A percentile compares a stretch with the other conserved stretches of the same genome.
Evolutionary conservation across 2,888 invertebrate genomes (phyloP).

Genomic region (Pimpla rufipes): DNA sequence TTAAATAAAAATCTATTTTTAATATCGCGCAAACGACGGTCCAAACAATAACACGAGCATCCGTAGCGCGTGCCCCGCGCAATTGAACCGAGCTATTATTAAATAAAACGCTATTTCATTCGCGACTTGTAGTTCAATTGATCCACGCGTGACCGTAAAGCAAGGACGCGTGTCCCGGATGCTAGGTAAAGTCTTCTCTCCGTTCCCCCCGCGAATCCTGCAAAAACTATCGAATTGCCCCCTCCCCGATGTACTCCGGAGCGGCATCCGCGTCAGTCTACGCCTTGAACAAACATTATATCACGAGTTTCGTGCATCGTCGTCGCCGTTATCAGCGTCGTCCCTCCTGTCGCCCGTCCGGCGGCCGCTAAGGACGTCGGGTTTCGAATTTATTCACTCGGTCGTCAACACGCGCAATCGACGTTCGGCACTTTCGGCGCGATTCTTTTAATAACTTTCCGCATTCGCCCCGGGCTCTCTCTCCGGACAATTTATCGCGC

Average conservation of each 20-base stretch:
- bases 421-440: not conserved
- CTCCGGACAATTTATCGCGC: not conserved
- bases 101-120: constrained; percentile 30
- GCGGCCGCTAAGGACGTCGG: not conserved
- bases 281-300: constrained; percentile 22
- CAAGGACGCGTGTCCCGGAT: constrained; percentile 26
- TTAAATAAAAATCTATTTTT: not conserved
- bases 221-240: not conserved
- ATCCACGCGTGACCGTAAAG: constrained; percentile 22
- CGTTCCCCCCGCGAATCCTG: not conserved
- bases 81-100: constrained; percentile 8
- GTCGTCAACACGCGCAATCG: not conserved
- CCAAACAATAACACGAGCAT: not conserved
- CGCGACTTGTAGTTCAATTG: constrained; percentile 28
- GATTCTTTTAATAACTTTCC: constrained; percentile 28
- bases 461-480: not conserved
- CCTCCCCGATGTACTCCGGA: not conserved
- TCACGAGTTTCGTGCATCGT: constrained; percentile 22
- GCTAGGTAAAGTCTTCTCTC: not conserved
- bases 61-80: not conserved
- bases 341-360: not conserved
- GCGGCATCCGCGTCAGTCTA: not conserved
- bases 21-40: no score
- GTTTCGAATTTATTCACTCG: not conserved
- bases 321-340: not conserved